phyloP scores from a whole-genome alignment of 2,797 vertebrate species.

The Acridotheres tristis region DNA sequence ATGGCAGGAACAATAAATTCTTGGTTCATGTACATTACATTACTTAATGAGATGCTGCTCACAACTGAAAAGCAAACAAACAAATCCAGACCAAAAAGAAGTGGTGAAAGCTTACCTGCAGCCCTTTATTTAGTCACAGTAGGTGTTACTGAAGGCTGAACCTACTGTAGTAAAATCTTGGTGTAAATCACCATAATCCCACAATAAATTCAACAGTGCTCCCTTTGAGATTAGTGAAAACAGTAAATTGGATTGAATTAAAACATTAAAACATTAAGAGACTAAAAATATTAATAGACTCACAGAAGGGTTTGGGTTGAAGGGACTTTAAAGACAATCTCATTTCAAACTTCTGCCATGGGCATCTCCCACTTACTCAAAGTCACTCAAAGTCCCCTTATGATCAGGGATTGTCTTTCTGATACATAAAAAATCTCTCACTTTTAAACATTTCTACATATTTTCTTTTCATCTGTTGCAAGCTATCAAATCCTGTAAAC shows the following conservation, averaged over 20 bases:
- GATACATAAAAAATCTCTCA: not conserved
- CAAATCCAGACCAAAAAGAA: not conserved
- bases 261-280: not conserved
- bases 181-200: not conserved
- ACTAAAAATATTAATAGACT: not conserved
- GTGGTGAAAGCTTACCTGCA: not conserved
- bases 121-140: not conserved
- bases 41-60: not conserved
- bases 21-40: not conserved
- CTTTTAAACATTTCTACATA: not conserved
- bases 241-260: not conserved
- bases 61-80: not conserved
- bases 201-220: not conserved
- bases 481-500: not conserved
- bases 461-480: not conserved
- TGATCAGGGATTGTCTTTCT: not conserved
- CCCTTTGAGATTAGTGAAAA: not conserved
- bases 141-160: not conserved
- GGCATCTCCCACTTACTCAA: not conserved
- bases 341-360: not conserved
- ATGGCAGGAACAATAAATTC: not conserved
- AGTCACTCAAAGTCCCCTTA: rapidly evolving
- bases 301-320: not conserved
- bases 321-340: not conserved
- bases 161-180: not conserved